phyloP scores from a whole-genome alignment of 2,797 vertebrate genomes.

The Ispidina picta region DNA sequence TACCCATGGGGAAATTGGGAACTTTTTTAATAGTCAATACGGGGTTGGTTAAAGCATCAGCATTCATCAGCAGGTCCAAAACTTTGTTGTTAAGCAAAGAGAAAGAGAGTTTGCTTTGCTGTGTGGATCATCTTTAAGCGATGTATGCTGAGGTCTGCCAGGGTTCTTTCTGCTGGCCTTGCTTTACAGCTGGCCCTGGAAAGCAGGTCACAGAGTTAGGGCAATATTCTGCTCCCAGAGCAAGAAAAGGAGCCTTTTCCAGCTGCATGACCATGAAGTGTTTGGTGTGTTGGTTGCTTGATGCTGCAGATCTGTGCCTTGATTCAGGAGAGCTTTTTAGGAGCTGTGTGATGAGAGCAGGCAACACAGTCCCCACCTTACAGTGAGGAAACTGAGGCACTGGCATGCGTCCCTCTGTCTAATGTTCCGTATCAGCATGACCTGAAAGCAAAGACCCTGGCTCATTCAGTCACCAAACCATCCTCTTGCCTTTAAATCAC shows the following conservation, averaged over 20 bases:
- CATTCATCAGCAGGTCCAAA: neutral
- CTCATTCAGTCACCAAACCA: neutral
- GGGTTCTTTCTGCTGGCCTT: neutral
- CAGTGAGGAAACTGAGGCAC: neutral
- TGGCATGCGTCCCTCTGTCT: neutral
- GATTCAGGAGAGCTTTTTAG: neutral
- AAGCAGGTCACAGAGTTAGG: rapidly evolving
- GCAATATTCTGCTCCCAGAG: neutral
- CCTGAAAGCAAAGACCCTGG: neutral
- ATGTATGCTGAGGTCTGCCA: neutral
- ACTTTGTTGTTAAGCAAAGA: neutral
- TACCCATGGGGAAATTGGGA: neutral
- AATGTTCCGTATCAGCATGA: neutral
- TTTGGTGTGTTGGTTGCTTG: neutral
- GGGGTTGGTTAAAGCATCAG: neutral
- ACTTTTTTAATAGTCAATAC: neutral
- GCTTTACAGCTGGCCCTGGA: neutral
- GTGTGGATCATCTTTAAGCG: neutral
- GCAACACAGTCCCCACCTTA: neutral
- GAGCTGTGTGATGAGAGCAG: neutral
- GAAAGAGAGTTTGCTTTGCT: neutral
- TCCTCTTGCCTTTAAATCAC: constrained; percentile 16
- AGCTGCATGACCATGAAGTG: rapidly evolving
- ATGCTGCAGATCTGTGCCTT: neutral
- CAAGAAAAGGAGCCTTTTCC: neutral